Base-by-base conservation (phyloP, 1,140 invertebrate species). In the Ephestia elutella region DNA sequence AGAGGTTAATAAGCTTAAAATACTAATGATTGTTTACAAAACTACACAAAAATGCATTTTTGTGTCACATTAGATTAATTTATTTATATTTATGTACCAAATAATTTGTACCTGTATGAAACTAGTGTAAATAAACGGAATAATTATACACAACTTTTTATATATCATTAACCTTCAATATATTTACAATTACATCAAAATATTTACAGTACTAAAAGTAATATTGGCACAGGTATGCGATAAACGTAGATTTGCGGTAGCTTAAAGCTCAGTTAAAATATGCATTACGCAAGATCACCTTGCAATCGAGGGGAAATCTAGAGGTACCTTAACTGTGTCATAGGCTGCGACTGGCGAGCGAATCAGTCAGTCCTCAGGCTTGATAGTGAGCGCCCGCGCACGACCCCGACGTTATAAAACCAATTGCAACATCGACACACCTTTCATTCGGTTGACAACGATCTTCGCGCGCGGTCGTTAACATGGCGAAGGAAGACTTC, bases 401-500 rank as follows among this genome's bases (percentile, higher is more conserved):
- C 51, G 21, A 11, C 50, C 49, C 9, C 35, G 20, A 72, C 71
- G 80, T 80, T 73, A 83, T 82, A 87, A 86, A 86, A 80, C 58
- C 68, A 60, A 54, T 81, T 70, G 75, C 69, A 59, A 60, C 57
- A 63, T 62, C 49, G 65, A 62, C 69, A 57, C 70, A 77, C 75
- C 68, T 83, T 73, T 77, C 80, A 87, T 78, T 86, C 69, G 63
- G 73, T 78, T 62, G 69, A 59, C 68, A 70, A 74, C 69, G 17
- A 70, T 71, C 70, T 51, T 20, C 57, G 56, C 54, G 64, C 59
- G 56, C 77, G 73, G 54, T 73, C 79, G 75, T 63, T 57, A 60
- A 54, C 50, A 60, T 87, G 84, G 66, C 70, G 56, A 85, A 82
- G 67, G 85, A 85, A 49, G 82, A 86, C 7, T 49, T 84, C 59